phyloP scores from a whole-genome alignment of 1,140 invertebrate genomes.

The Calosoma granatense region DNA sequence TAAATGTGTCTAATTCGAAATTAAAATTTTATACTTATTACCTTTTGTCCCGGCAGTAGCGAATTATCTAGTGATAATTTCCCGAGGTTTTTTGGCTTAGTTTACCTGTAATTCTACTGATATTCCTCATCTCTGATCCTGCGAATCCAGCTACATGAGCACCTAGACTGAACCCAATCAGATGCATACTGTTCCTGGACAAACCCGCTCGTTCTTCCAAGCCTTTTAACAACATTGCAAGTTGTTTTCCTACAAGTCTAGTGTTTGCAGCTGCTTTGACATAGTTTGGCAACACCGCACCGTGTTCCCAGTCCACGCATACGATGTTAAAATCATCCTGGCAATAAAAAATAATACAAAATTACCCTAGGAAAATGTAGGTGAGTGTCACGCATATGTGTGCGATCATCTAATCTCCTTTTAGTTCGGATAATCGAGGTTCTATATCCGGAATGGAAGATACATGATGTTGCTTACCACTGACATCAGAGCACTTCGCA shows the following conservation, averaged over 20 bases:
- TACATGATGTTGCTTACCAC: conserved; percentile 51
- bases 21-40: no score
- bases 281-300: conserved; percentile 85
- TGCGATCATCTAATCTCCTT: no score
- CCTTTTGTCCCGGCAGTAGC: no score
- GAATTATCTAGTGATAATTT: not conserved
- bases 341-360: conserved; percentile 20
- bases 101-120: conserved; percentile 80
- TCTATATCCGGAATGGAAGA: not conserved
- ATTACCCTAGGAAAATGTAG: conserved; percentile 4
- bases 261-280: conserved; percentile 88
- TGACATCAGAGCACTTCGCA: conserved; percentile 79
- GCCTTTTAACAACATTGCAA: conserved; percentile 62
- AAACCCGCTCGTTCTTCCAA: conserved; percentile 47
- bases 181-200: conserved; percentile 58
- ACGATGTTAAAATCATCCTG: conserved; percentile 84
- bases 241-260: conserved; percentile 79
- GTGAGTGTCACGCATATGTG: no score
- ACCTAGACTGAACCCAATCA: conserved; percentile 85
- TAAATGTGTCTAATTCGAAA: no score
- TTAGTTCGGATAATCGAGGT: no score
- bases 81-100: no score
- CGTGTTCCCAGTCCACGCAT: conserved; percentile 90
- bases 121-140: conserved; percentile 71
- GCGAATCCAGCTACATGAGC: conserved; percentile 91